Evolutionary conservation across 1,140 invertebrate species (phyloP).

Genomic region (Drepana arcuata): DNA sequence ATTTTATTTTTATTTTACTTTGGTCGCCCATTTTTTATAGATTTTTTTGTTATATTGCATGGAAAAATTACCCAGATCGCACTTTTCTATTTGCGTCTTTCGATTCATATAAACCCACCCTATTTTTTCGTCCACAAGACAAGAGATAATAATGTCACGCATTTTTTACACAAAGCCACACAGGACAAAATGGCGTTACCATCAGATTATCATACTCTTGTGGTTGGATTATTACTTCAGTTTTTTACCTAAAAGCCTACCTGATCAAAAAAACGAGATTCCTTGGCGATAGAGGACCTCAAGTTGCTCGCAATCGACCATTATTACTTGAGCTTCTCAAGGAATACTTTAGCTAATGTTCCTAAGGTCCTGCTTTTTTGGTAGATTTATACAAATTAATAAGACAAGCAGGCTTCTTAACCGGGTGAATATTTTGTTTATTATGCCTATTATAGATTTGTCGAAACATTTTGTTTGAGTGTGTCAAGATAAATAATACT

Average conservation of each 20-base stretch:
- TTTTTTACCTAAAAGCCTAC: conserved; percentile 58
- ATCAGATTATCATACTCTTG: conserved; percentile 65
- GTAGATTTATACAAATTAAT: conserved; percentile 48
- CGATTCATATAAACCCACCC: conserved; percentile 34
- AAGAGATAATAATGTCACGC: conserved; percentile 66
- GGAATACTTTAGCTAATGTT: not conserved
- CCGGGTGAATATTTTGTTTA: conserved; percentile 65
- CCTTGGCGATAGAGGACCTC: conserved; percentile 39
- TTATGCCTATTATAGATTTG: conserved; percentile 68
- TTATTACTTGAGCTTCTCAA: conserved; percentile 19
- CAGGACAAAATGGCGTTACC: conserved; percentile 69
- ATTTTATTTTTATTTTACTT: too few relatives aligned
- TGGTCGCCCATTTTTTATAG: too few relatives aligned
- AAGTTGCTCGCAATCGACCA: conserved; percentile 37
- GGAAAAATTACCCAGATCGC: too few relatives aligned
- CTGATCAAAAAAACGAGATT: conserved; percentile 48
- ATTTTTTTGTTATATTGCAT: too few relatives aligned
- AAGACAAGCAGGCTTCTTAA: conserved; percentile 65
- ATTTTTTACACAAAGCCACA: conserved; percentile 66
- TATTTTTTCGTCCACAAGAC: too few relatives aligned
- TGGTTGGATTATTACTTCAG: conserved; percentile 66
- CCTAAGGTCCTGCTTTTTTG: conserved; percentile 22
- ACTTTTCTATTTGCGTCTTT: too few relatives aligned
- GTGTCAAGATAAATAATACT: conserved; percentile 48
- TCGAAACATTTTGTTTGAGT: conserved; percentile 55